Conservation (phyloP, 2,797 vertebrate genomes). For the Masticophis lateralis region DNA sequence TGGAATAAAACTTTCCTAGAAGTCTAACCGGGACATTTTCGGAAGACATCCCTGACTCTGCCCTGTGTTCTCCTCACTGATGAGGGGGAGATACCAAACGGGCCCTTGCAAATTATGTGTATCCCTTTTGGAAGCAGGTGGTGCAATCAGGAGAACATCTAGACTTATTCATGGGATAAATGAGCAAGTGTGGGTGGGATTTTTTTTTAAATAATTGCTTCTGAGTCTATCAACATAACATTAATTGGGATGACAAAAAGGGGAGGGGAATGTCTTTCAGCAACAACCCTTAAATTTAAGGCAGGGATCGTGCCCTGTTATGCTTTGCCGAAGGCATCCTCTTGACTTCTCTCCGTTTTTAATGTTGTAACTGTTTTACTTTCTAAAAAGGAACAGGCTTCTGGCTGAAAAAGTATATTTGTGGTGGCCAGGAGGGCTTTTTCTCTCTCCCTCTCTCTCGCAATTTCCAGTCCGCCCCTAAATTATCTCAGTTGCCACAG, state of each 20-base stretch:
- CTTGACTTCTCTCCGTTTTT: background rate
- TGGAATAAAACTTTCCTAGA: background rate
- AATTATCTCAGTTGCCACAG: background rate
- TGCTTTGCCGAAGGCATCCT: background rate
- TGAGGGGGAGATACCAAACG: background rate
- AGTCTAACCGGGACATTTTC: background rate
- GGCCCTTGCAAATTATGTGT: background rate
- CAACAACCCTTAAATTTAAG: background rate
- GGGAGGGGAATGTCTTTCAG: background rate
- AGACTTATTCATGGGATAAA: background rate
- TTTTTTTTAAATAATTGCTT: background rate
- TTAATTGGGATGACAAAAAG: background rate
- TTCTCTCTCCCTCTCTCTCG: background rate
- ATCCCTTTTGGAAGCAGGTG: background rate
- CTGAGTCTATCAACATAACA: background rate
- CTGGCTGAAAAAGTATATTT: background rate
- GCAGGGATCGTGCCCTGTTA: background rate
- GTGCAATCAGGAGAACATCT: background rate
- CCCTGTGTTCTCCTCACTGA: background rate
- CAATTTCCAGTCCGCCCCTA: background rate
- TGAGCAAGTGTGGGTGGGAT: background rate
- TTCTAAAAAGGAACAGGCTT: background rate
- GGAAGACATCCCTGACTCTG: background rate
- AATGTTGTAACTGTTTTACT: background rate
- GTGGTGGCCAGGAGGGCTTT: background rate